Percentiles rank a stretch among this genome's conserved stretches.
phyloP scores from a whole-genome alignment of 2,888 invertebrate species.

The Xestia c-nigrum region DNA sequence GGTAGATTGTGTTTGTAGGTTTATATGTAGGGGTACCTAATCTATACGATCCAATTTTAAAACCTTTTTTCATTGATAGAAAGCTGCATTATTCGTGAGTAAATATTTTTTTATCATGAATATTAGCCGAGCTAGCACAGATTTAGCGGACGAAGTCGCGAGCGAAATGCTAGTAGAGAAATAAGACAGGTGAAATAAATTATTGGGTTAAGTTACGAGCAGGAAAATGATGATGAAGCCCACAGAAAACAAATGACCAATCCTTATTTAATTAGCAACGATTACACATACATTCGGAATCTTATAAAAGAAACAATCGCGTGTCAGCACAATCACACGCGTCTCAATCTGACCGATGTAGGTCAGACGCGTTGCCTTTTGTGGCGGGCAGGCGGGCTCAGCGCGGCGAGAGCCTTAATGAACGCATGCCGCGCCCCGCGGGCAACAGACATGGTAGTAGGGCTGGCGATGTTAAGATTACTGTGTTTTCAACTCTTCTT shows the following conservation, averaged over 20 bases:
- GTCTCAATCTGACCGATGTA: conserved; percentile 58
- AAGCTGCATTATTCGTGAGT: too few species aligned
- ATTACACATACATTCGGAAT: conserved; percentile 28
- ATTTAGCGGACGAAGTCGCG: too few species aligned
- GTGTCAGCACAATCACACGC: conserved; percentile 46
- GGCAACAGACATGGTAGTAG: conserved; percentile 28
- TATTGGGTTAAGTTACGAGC: not conserved
- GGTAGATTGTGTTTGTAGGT: too few species aligned
- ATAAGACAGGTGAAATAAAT: not conserved
- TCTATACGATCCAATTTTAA: too few species aligned
- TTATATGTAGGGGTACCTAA: too few species aligned
- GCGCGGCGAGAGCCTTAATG: conserved; percentile 61
- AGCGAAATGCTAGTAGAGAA: too few species aligned
- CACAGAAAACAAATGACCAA: not conserved
- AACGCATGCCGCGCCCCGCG: conserved; percentile 63
- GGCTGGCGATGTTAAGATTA: conserved; percentile 39
- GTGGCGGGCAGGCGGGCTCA: conserved; percentile 37
- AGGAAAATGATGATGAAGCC: not conserved
- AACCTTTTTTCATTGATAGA: too few species aligned
- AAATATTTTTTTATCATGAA: too few species aligned
- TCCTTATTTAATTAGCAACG: conserved; percentile 1
- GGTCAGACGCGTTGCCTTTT: conserved; percentile 65
- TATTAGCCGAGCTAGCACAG: too few species aligned
- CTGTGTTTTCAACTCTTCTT: not conserved
- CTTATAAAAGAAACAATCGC: conserved; percentile 48